A percentile compares a stretch with the other conserved stretches of the same genome.
Evolutionary conservation across 2,797 vertebrate species (phyloP).

Genomic region (Hoplostethus mediterraneus): DNA sequence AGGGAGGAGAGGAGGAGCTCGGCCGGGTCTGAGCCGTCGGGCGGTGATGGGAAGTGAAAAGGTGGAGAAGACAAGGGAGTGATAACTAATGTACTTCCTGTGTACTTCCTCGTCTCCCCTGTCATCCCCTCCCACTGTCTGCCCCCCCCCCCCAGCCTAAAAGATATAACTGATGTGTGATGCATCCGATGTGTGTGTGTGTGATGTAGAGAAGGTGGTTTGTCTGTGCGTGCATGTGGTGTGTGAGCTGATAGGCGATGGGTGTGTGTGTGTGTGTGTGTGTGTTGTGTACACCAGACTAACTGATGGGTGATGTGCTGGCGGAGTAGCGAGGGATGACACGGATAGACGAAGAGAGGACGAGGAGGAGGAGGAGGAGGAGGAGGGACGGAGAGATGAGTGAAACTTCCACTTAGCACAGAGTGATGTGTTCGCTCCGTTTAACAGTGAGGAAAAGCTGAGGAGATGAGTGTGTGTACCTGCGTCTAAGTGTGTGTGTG

Average conservation of each 20-base stretch:
- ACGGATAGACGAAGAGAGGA: constrained; percentile 35
- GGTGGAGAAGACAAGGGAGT: constrained; percentile 88
- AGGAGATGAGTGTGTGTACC: constrained; percentile 4
- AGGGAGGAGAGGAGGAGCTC: constrained; percentile 20
- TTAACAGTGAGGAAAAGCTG: constrained; percentile 29
- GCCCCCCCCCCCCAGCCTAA: constrained; percentile 67
- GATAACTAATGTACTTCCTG: constrained; percentile 97
- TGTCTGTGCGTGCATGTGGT: not conserved
- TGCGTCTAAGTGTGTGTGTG: constrained; percentile 10
- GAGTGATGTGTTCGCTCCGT: constrained; percentile 75
- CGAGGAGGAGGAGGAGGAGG: not conserved
- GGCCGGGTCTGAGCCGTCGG: constrained; percentile 67
- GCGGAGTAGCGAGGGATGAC: constrained; percentile 61
- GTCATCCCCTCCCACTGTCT: constrained; percentile 77
- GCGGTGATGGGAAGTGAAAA: constrained; percentile 85
- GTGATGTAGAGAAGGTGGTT: constrained; percentile 21
- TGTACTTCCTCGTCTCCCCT: constrained; percentile 89
- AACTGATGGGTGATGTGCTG: constrained; percentile 87
- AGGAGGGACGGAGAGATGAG: constrained; percentile 60
- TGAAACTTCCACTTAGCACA: constrained; percentile 84
- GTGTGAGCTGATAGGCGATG: not conserved
- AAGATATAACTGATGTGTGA: constrained; percentile 68
- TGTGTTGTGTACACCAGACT: constrained; percentile 20
- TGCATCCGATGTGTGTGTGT: constrained; percentile 20
- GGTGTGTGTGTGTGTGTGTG: constrained; percentile 26